phyloP scores from a whole-genome alignment of 2,113 vertebrate genomes.

The Proteles cristata region DNA sequence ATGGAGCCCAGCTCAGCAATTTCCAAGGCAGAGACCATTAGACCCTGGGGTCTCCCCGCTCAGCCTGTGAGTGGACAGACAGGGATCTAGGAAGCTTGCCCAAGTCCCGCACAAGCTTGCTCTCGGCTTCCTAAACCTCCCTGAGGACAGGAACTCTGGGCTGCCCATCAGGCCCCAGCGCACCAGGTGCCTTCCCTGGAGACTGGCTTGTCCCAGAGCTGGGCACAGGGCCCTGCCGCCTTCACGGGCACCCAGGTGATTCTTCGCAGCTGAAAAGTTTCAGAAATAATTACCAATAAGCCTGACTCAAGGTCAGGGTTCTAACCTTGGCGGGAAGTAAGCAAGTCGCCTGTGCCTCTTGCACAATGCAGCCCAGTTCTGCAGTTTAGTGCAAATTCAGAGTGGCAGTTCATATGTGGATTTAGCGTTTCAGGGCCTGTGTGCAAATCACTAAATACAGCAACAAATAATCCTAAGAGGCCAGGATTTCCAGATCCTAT shows the following conservation, averaged over 20 bases:
- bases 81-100: background rate
- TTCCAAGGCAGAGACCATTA: background rate
- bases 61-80: fast-evolving
- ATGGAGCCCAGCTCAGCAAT: fast-evolving
- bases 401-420: fast-evolving
- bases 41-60: background rate
- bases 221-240: fast-evolving
- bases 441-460: fast-evolving
- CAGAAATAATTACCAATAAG: no score
- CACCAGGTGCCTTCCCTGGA: background rate
- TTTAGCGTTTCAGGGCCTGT: fast-evolving
- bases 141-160: fast-evolving
- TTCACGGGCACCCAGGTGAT: background rate
- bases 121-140: background rate
- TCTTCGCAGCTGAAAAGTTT: background rate
- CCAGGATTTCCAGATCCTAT: fast-evolving
- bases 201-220: no score
- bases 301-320: background rate
- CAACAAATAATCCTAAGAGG: fast-evolving
- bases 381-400: background rate
- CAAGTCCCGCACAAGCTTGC: background rate
- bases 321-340: background rate
- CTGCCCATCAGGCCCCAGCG: no score
- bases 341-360: fast-evolving
- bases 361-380: fast-evolving